Evolutionary conservation across 64 coral and sea anemone species (phyloP), one percentile per base, ranked within the genome.

Genomic region (Trachythela sp.): DNA sequence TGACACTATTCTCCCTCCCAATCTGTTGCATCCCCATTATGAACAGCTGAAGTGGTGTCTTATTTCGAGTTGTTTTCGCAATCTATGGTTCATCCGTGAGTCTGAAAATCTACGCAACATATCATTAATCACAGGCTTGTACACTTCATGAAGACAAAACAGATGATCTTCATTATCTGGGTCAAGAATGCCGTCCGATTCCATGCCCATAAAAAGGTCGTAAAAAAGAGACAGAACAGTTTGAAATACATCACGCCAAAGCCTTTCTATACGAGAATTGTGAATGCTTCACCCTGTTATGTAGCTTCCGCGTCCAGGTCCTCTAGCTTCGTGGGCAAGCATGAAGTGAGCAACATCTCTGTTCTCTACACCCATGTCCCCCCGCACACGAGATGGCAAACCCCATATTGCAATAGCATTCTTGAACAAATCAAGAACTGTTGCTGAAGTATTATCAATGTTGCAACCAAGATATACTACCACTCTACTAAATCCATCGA

Each of bases 101-200:
- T 35, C 38, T 9, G 9, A 35, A 39, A 80, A 80, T 20, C 20
- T 80, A 20, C 37, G 8, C 75, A 80, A 80, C 75, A 80, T 80
- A 15, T 5, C 20, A 18, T 80, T 80, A 30, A 80, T 80, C 11
- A 18, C 15, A 10, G 75, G 33, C 75, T 80, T 80, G 20, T 80
- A 80, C 10, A 80, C 9, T 35, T 35, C 75, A 80, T 80, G 75
- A 35, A 80, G 75, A 39, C 75, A 80, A 80, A 80, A 80, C 37
- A 80, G 34, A 37, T 80, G 15, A 39, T 36, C 71, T 77, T 77
- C 71, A 77, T 77, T 35, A 39, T 77, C 32, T 36, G n/a, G 71
- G 30, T 77, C 32, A 2, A 77, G 29, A 22, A 68, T 22, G 20
- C 20, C 30, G 4, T 31, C 20, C 5, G 20, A 2, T 22, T 68